Evolutionary conservation across 35 echinoderm and acorn worm species (phyloP), one percentile per base, ranked within the genome.

Genomic region (Diadema setosum): DNA sequence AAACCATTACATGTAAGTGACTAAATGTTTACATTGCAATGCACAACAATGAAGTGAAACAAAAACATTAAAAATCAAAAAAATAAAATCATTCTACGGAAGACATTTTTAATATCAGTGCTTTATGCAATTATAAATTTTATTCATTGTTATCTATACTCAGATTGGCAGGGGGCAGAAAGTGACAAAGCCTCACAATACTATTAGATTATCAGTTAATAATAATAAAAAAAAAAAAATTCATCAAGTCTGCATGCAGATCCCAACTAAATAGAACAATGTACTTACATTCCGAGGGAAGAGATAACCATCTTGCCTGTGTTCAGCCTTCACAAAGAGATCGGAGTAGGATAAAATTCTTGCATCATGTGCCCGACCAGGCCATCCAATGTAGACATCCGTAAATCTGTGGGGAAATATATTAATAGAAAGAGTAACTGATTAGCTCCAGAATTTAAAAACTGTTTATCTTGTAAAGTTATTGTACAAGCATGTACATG

Each of bases 331-430:
- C 34, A 36, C 17, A 39, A 52, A 88, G 18, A 93, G 4, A 18
- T 41, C 46, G 11, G 91, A 88, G 65, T 93, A 88, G 12, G 42
- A 30, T 1, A 93, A 46, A 2, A 88, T 57, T 31, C 60, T 86
- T 17, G 91, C 80, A 78, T 88, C 85, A 23, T 88, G 86, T 2
- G 81, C 52, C 81, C 70, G 42, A 3, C 91, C 91, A 3, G 91
- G 81, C 86, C 86, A 93, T 42, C 91, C 91, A 24, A 93, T 61
- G 55, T 93, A 48, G 21, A 84, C 33, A 35, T 93, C 86, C 18
- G 70, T 93, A 29, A 93, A 93, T n/a, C 85, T 89, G 44, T 27
- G 26, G 6, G 29, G 5, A 27, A 67, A 27, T 12, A 67, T 5
- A 67, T 14, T 11, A 11, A 52, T 11, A 67, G 29, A n/a, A n/a